A percentile compares a stretch with the other conserved stretches of the same genome.
Evolutionary conservation across 2,797 vertebrate genomes (phyloP).

Genomic region (Trichosurus vulpecula): DNA sequence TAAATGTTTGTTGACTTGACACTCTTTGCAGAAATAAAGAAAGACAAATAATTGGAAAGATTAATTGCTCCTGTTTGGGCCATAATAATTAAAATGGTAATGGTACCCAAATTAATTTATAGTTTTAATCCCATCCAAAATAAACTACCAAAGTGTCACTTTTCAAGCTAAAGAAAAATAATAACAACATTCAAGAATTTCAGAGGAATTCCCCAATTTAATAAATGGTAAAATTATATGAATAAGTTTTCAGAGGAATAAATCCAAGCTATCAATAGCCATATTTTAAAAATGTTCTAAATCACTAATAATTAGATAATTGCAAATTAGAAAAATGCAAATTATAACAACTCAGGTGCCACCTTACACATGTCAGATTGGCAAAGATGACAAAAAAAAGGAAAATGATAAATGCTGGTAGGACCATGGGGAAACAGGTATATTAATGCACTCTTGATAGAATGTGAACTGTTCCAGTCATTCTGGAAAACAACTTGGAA

Average conservation of each 20-base stretch:
- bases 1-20: neutral
- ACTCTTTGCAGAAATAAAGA: neutral
- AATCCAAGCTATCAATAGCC: neutral
- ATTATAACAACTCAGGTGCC: neutral
- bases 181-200: neutral
- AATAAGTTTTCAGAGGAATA: neutral
- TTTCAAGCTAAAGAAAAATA: neutral
- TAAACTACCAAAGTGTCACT: neutral
- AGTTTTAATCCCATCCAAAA: neutral
- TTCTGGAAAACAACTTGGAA: neutral
- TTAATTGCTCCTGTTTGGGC: neutral
- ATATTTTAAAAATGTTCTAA: neutral
- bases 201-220: neutral
- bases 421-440: neutral
- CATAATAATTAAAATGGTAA: neutral
- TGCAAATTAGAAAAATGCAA: too few species aligned
- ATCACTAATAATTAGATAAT: neutral
- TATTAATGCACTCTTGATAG: neutral
- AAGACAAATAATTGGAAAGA: neutral
- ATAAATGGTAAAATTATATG: neutral
- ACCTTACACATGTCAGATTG: neutral
- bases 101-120: neutral
- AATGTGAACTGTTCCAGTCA: neutral
- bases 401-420: neutral
- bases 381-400: neutral